These are phyloP conservation scores for Talpa occidentalis DNA, from an alignment of 2,113 vertebrate species.

Conservation along the genomic window DNA sequence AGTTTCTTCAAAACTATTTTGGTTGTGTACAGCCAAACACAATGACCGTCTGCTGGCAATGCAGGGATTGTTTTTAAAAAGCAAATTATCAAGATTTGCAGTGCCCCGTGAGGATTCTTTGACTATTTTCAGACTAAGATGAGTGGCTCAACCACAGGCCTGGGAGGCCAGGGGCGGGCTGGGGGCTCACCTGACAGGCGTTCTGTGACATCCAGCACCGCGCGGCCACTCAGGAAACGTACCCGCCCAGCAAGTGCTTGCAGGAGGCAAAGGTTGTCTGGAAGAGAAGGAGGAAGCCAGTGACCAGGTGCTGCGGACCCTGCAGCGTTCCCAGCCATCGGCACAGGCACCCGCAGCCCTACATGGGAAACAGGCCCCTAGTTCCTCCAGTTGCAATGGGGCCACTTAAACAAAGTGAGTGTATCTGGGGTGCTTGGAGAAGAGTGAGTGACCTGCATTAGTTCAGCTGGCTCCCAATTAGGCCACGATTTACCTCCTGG, in stretches of 20 bases:
- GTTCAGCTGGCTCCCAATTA: neutral
- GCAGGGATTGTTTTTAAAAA: neutral
- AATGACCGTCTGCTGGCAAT: neutral
- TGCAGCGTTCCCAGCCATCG: rapidly evolving
- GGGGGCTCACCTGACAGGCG: constrained; percentile 80
- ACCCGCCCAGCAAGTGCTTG: constrained; percentile 75
- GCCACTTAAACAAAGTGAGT: neutral
- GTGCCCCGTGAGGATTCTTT: neutral
- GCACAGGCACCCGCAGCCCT: rapidly evolving
- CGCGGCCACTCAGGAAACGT: constrained; percentile 77
- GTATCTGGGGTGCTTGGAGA: neutral
- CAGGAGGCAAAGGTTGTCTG: constrained; percentile 83
- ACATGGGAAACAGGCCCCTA: neutral
- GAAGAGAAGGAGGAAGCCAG: constrained; percentile 70
- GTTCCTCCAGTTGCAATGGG: neutral
- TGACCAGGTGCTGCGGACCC: rapidly evolving
- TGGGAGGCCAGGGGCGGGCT: rapidly evolving
- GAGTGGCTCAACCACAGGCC: neutral
- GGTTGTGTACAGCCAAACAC: neutral
- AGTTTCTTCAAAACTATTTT: neutral
- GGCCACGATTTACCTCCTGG: neutral
- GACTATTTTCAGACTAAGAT: neutral
- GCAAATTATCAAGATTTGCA: neutral
- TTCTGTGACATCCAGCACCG: constrained; percentile 79
- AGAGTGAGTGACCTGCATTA: rapidly evolving